Evolutionary conservation across 2,797 vertebrate species (phyloP), one percentile per base, ranked within the genome.

Genomic region (Manis javanica): DNA sequence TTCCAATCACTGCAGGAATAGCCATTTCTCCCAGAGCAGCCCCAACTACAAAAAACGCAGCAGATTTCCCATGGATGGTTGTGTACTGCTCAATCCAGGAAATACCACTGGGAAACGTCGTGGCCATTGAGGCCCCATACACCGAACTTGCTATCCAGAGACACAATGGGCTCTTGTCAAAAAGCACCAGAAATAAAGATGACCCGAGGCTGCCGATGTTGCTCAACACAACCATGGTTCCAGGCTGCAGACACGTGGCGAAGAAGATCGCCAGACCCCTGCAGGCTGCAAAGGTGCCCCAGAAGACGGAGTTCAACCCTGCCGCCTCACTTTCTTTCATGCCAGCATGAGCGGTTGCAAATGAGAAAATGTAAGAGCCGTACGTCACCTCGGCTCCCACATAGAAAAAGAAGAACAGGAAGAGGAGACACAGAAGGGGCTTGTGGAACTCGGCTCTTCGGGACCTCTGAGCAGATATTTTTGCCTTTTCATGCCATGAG

Each of bases 81-180:
- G 99, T 99, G 98, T 99, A 99, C 98, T 99, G 99, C 94, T 99
- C 99, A 66, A 99, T 64, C 99, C 99, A 99, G 53, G 99, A 99
- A 84, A 99, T 97, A 1, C 99, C 99, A 1, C 99, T 99, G 95
- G 99, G 99, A 96, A 99, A 99, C 8, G 98, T 99, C 75, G 99
- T 98, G 2, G 99, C 99, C 99, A 99, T 99, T 0, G 99, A 99
- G 0, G 99, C 99, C 0, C 99, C 99, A 0, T 99, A 99, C 39
- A 99, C 88, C 0, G 98, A 98, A 0, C 98, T 99, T 46, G 99
- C 99, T 0, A 94, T 34, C 99, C 99, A 99, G 75, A 99, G 98
- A 0, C 93, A 98, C 11, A 92, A 31, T 0, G 6, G 63, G 66
- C 97, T 95, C 9, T 19, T 95, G 31, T 98, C 97, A 23, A 99